Conservation (phyloP, 2,888 invertebrate genomes). For the Endomychus coccineus region DNA sequence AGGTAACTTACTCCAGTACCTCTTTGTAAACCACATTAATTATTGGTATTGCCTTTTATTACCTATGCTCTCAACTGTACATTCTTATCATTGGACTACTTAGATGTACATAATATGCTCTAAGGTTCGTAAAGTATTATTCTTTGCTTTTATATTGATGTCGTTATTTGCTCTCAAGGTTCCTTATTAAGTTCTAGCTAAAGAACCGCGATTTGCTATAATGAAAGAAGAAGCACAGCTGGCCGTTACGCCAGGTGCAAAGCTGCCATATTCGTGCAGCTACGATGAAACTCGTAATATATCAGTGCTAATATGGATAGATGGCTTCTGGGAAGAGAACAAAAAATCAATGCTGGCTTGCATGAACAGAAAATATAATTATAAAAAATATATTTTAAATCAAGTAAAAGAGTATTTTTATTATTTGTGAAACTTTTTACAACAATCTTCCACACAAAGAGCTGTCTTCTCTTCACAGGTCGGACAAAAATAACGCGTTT, state of each 20-base stretch:
- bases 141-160: no score
- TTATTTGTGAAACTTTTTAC: slow-evolving; percentile 24
- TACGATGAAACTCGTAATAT: slow-evolving; percentile 23
- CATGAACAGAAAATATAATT: slow-evolving; percentile 19
- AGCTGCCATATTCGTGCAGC: slow-evolving; percentile 22
- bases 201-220: no score
- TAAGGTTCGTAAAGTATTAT: no score
- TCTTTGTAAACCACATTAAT: no score
- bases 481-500: slow-evolving; percentile 24
- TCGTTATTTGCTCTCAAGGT: no score
- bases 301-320: slow-evolving; percentile 26
- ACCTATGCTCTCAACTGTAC: no score
- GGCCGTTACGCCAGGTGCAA: slow-evolving; percentile 19
- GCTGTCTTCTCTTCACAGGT: slow-evolving; percentile 23
- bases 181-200: no score
- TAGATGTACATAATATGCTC: no score
- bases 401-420: slow-evolving; percentile 15
- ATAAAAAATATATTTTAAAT: slow-evolving; percentile 12
- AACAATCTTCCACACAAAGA: slow-evolving; percentile 25
- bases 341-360: slow-evolving; percentile 23
- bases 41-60: no score
- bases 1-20: no score
- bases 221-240: no score
- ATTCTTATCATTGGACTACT: no score
- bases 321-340: slow-evolving; percentile 25